Evolutionary conservation across 2,888 invertebrate genomes (phyloP).

Genomic region (Lasioglossum oenotherae): DNA sequence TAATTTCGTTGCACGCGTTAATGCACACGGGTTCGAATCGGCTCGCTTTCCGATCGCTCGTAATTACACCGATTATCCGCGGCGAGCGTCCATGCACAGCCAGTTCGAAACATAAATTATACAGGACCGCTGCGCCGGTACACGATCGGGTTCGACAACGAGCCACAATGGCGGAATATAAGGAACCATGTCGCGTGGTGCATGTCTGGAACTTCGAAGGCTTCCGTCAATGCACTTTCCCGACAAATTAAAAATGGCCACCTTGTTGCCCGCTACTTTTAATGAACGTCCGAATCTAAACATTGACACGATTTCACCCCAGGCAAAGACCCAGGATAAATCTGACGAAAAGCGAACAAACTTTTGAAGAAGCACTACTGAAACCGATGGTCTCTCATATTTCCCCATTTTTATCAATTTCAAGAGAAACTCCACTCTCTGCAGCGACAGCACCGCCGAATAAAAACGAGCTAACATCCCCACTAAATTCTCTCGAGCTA

Average conservation of each 20-base stretch:
- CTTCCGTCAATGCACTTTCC: slow-evolving; percentile 40
- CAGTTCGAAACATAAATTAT: slow-evolving; percentile 51
- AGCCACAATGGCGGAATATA: not conserved
- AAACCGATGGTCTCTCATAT: not conserved
- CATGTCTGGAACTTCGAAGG: slow-evolving; percentile 13
- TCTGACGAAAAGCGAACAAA: not conserved
- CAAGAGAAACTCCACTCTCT: not conserved
- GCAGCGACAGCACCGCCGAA: not conserved
- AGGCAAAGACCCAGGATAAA: not conserved
- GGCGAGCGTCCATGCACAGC: slow-evolving; percentile 41
- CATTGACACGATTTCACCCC: not conserved
- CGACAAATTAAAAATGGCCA: slow-evolving; percentile 22
- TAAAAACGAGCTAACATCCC: not conserved
- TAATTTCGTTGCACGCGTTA: slow-evolving; percentile 52
- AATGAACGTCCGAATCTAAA: not conserved
- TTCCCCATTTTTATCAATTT: not conserved
- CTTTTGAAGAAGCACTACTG: not conserved
- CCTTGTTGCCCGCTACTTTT: not conserved
- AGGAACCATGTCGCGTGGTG: slow-evolving; percentile 32
- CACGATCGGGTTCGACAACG: not conserved
- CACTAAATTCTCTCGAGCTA: not conserved
- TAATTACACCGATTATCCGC: slow-evolving; percentile 65
- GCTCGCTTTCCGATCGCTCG: slow-evolving; percentile 49
- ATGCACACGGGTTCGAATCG: slow-evolving; percentile 36
- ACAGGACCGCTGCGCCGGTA: not conserved